phyloP scores from a whole-genome alignment of 2,797 vertebrate genomes.

The Sciurus vulgaris region DNA sequence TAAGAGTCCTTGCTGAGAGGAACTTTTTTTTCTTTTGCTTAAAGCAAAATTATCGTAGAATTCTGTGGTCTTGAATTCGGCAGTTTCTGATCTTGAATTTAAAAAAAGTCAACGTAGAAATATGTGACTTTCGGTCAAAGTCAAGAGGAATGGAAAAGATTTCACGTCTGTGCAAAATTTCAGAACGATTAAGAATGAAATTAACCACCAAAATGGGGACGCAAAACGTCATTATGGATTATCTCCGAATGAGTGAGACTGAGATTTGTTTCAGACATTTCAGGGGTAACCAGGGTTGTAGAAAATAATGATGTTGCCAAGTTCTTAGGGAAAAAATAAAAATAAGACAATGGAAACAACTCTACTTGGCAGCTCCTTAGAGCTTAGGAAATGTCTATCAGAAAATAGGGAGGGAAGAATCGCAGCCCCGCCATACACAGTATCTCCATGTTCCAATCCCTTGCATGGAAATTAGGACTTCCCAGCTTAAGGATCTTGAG shows the following conservation, averaged over 20 bases:
- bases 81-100: background rate
- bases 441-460: background rate
- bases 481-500: background rate
- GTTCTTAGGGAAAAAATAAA: background rate
- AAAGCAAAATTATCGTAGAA: background rate
- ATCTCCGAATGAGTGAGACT: no score
- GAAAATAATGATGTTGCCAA: background rate
- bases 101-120: background rate
- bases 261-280: background rate
- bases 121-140: background rate
- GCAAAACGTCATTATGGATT: background rate
- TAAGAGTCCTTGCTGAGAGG: background rate
- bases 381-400: background rate
- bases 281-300: rapidly evolving
- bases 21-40: background rate
- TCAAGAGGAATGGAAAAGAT: background rate
- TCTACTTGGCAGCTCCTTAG: background rate
- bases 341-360: background rate
- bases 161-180: background rate
- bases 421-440: rapidly evolving
- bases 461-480: background rate
- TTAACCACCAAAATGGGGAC: no score
- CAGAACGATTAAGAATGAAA: background rate
- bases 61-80: background rate
- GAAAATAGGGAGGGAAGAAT: rapidly evolving